Percentiles rank a stretch among this genome's conserved stretches.
Conservation (phyloP, 2,888 invertebrate genomes). For the Cyrtodaria siliqua region DNA sequence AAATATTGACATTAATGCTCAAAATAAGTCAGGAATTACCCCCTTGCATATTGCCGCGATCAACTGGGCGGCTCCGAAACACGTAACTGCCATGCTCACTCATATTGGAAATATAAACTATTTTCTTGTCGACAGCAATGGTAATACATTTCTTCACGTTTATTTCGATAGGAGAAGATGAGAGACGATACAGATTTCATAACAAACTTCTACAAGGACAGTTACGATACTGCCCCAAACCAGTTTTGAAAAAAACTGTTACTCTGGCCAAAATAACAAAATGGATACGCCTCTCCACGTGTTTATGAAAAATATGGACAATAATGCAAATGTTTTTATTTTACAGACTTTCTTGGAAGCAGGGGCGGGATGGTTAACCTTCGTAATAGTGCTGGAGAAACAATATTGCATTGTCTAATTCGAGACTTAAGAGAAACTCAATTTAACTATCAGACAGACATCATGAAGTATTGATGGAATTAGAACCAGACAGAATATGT, state of each 20-base stretch:
- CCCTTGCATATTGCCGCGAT: conserved; percentile 13
- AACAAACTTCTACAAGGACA: not conserved
- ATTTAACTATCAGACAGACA: no score
- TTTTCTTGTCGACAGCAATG: conserved; percentile 1
- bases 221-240: not conserved
- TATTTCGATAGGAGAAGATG: not conserved
- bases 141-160: conserved; percentile 4
- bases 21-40: conserved; percentile 2
- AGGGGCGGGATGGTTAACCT: conserved; percentile 1
- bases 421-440: no score
- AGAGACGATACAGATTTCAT: not conserved
- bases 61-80: no score
- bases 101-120: not conserved
- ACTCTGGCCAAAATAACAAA: not conserved
- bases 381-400: not conserved
- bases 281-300: conserved; percentile 1
- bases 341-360: not conserved
- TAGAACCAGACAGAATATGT: no score
- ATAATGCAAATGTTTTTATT: not conserved
- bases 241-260: not conserved
- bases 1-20: conserved; percentile 4
- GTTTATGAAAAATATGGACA: not conserved
- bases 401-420: not conserved
- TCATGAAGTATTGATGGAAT: no score
- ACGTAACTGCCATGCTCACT: not conserved